Percentiles rank a stretch among this genome's conserved stretches.
Conservation (phyloP, 1,140 invertebrate genomes). For the Holcopasites calliopsidis region DNA sequence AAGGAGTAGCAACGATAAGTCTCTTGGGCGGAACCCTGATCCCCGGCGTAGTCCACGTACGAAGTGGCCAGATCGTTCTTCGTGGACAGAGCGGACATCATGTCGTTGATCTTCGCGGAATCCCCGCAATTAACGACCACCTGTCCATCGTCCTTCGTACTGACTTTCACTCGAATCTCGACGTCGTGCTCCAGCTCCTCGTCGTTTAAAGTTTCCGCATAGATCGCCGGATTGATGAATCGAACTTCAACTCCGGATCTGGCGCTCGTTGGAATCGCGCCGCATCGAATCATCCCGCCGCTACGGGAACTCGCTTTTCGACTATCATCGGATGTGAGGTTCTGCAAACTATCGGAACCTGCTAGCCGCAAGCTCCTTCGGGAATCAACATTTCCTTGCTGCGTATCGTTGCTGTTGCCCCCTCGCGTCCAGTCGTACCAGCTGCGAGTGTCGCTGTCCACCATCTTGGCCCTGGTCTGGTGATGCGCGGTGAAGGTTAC, state of each 20-base stretch:
- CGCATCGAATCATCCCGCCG: not conserved
- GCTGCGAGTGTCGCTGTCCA: constrained; percentile 58
- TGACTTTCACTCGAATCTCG: constrained; percentile 11
- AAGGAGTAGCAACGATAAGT: constrained; percentile 61
- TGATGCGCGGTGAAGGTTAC: constrained; percentile 12
- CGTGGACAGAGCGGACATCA: constrained; percentile 17
- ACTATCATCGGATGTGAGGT: not conserved
- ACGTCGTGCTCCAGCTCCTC: constrained; percentile 8
- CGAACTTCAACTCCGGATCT: constrained; percentile 54
- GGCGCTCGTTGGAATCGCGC: constrained; percentile 11
- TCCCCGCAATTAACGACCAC: not conserved
- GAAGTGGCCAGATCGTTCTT: constrained; percentile 11
- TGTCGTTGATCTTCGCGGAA: constrained; percentile 8
- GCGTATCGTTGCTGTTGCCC: constrained; percentile 6
- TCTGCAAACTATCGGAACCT: not conserved
- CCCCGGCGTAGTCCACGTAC: not conserved
- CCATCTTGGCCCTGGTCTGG: constrained; percentile 57
- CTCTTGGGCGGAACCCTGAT: constrained; percentile 25
- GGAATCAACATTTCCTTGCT: no score
- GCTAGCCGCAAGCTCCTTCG: not conserved
- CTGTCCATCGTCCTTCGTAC: not conserved
- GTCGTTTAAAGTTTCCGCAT: constrained; percentile 45
- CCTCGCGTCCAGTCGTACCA: constrained; percentile 38
- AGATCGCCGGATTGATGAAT: constrained; percentile 65
- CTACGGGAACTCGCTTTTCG: not conserved